phyloP scores from a whole-genome alignment of 2,797 vertebrate genomes.

The Rhinogobio ventralis region DNA sequence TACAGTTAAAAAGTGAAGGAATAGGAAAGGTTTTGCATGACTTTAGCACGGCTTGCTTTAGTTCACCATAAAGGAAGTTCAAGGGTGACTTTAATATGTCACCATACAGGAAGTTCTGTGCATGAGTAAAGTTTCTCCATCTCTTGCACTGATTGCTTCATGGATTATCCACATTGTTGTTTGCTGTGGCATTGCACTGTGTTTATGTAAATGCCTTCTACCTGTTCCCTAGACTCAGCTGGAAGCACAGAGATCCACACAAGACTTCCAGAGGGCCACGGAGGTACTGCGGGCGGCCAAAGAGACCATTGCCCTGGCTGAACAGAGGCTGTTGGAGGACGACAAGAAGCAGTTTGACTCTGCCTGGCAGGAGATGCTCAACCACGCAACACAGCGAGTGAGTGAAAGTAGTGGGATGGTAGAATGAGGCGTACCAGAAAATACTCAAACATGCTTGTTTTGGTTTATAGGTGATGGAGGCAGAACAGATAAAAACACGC shows the following conservation, averaged over 20 bases:
- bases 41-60: constrained; percentile 21
- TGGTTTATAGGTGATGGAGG: constrained; percentile 92
- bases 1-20: constrained; percentile 31
- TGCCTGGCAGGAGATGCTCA: constrained; percentile 98
- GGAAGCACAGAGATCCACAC: constrained; percentile 93
- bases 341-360: constrained; percentile 95
- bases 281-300: constrained; percentile 94
- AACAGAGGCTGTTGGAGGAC: constrained; percentile 92
- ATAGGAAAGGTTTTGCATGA: constrained; percentile 38
- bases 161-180: not conserved
- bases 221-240: constrained; percentile 85
- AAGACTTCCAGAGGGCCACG: constrained; percentile 94
- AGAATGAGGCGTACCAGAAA: not conserved
- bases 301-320: constrained; percentile 93
- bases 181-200: not conserved
- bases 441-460: constrained; percentile 6
- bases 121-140: constrained; percentile 4
- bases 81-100: constrained; percentile 15
- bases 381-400: constrained; percentile 95
- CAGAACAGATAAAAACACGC: constrained; percentile 90
- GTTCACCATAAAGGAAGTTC: constrained; percentile 15
- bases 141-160: not conserved
- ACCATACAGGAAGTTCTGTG: constrained; percentile 14
- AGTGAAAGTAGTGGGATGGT: constrained; percentile 44
- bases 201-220: not conserved